Evolutionary conservation across 1,140 invertebrate species (phyloP), one percentile per base, ranked within the genome.

Genomic region (Laodelphax striatellus): DNA sequence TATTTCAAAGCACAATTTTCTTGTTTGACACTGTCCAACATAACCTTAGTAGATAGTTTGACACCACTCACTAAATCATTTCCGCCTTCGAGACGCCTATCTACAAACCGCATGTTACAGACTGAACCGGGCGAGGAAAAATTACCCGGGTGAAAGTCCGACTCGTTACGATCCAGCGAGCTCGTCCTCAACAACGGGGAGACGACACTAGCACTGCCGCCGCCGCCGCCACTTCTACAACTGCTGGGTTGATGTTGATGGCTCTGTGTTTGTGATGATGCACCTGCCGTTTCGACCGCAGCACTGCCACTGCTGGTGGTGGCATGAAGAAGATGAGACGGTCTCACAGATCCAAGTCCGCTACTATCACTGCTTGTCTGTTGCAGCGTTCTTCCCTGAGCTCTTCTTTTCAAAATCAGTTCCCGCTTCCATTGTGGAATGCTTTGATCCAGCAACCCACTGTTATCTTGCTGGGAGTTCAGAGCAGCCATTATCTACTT

Each of bases 401-500:
- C 72, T 68, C 75, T 69, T 34, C 83, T 79, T 55, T 84, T 77
- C 70, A 83, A 79, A 65, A 87, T 82, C 65, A 88, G 75, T 70
- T 88, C 86, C 62, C 82, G 78, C 69, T 87, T 88, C 85, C 86
- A 87, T 70, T 84, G 83, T 38, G 85, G 82, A 68, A 82, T 64
- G 54, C 50, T 65, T 5, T 59, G 62, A 61, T 70, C 68, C 16
- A 63, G 22, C 14, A 64, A 73, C 61, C 74, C 69, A 43, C 58
- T 62, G 43, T 59, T 62, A 62, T 56, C 65, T 52, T 55, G 52
- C 28, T 43, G 41, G 3, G 59, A 44, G 41, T 55, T 60, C 6
- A 22, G n/a, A 24, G 57, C 52, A 46, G 56, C 58, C 62, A 59
- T 56, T 64, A 43, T 60, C 46, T 50, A 50, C 21, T 19, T 50